Conservation (phyloP, 2,113 vertebrate species). For the Mobula birostris region DNA sequence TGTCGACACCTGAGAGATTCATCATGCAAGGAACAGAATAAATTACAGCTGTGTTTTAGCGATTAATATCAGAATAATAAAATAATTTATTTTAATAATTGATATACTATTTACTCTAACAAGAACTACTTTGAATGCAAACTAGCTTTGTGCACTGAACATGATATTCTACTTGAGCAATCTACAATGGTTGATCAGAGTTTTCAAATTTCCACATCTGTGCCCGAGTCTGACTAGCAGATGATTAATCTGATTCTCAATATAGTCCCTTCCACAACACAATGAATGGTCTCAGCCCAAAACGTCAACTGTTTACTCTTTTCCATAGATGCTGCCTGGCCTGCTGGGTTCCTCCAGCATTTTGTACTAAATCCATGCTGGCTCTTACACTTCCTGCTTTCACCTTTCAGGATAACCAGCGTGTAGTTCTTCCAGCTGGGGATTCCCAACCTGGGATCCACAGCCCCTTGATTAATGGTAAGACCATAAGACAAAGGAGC, state of each 20-base stretch:
- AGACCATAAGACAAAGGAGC: too few relatives aligned
- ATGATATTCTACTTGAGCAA: conserved; percentile 40
- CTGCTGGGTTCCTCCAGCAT: too few relatives aligned
- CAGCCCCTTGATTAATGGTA: too few relatives aligned
- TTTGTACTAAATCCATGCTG: not conserved
- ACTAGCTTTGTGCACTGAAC: not conserved
- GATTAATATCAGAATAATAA: not conserved
- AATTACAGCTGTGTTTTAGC: not conserved
- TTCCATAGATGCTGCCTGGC: too few relatives aligned
- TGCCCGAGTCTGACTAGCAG: conserved; percentile 61
- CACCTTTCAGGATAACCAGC: not conserved
- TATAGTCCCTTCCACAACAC: conserved; percentile 51
- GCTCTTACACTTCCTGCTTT: not conserved
- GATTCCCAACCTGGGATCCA: too few relatives aligned
- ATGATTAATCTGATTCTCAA: conserved; percentile 66
- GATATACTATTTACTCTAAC: not conserved
- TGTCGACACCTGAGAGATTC: not conserved
- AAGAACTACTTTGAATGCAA: not conserved
- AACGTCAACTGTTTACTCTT: too few relatives aligned
- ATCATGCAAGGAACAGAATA: not conserved
- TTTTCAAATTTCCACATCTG: conserved; percentile 67
- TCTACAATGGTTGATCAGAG: conserved; percentile 48
- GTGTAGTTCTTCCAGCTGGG: not conserved
- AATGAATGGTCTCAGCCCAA: too few relatives aligned
- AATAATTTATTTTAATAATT: not conserved